Evolutionary conservation across 2,888 invertebrate species (phyloP).

Genomic region (Callosobruchus maculatus): DNA sequence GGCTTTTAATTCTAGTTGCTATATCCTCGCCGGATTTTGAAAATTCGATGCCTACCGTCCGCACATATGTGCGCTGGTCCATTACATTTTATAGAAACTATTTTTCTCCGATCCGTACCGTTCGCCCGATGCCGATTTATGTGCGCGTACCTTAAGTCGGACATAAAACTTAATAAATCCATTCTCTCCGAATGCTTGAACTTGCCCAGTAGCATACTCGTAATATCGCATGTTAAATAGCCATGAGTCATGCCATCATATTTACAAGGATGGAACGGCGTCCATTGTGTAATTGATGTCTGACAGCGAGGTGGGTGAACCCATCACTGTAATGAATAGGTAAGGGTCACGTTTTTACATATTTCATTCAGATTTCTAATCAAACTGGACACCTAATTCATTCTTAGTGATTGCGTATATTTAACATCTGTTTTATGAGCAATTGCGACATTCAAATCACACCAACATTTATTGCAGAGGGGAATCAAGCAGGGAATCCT

Average conservation of each 20-base stretch:
- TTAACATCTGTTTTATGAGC: background rate
- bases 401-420: background rate
- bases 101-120: no score
- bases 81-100: no score
- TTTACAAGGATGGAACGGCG: background rate
- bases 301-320: background rate
- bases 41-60: no score
- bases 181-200: no score
- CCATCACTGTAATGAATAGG: background rate
- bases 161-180: no score
- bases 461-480: background rate
- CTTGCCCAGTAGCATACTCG: background rate
- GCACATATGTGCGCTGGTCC: no score
- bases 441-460: background rate
- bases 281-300: background rate
- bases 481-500: no score
- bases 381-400: background rate
- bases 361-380: background rate
- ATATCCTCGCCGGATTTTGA: no score
- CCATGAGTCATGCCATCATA: background rate
- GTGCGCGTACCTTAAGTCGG: no score
- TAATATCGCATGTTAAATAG: background rate
- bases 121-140: no score
- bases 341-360: background rate
- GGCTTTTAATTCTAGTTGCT: no score